These are phyloP conservation scores for Elanoides forficatus DNA, from an alignment of 2,113 vertebrate genomes.

Conservation along the genomic window DNA sequence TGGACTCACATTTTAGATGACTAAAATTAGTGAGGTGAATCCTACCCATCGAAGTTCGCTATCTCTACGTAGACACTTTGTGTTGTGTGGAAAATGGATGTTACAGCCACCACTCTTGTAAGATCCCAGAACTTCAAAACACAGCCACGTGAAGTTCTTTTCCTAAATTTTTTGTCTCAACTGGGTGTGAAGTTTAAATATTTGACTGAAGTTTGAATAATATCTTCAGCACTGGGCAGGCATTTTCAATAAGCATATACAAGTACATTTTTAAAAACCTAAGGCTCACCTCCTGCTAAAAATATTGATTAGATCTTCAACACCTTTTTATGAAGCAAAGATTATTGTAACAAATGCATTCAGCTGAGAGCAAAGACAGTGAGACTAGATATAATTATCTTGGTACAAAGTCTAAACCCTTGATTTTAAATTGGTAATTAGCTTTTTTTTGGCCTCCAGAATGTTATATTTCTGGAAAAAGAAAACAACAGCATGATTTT, in stretches of 20 bases:
- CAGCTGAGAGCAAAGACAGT: neutral
- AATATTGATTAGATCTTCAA: neutral
- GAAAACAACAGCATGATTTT: neutral
- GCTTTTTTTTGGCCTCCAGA: neutral
- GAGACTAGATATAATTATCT: neutral
- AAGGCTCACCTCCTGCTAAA: neutral
- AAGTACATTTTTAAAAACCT: neutral
- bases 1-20: neutral
- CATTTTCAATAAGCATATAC: neutral
- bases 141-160: neutral
- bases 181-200: neutral
- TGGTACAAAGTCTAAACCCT: neutral
- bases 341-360: neutral
- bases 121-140: neutral
- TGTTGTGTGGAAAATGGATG: neutral
- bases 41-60: neutral
- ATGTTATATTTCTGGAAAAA: neutral
- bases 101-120: neutral
- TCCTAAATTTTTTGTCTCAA: neutral
- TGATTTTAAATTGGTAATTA: neutral
- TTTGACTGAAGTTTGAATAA: neutral
- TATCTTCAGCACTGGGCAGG: neutral
- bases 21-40: neutral
- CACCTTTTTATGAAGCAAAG: neutral
- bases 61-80: accelerated